phyloP scores from a whole-genome alignment of 2,797 vertebrate genomes.

The Galago senegalensis region DNA sequence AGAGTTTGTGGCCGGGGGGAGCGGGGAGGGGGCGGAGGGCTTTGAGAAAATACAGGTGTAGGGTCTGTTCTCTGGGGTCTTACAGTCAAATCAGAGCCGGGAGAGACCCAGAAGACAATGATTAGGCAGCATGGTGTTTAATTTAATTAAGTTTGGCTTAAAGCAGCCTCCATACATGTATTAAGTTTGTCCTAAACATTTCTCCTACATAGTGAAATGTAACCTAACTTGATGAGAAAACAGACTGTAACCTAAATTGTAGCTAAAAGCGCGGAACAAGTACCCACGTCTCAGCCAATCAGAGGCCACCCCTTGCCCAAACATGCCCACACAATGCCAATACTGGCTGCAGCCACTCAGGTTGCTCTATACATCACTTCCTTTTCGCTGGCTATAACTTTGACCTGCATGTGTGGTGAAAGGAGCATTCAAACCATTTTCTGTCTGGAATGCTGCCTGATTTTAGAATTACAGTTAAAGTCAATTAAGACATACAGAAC shows the following conservation, averaged over 20 bases:
- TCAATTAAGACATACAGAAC: not conserved
- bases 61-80: not conserved
- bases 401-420: rapidly evolving
- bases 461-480: not conserved
- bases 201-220: not conserved
- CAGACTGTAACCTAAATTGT: not conserved
- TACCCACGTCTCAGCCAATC: not conserved
- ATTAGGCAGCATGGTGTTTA: not conserved
- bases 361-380: not conserved
- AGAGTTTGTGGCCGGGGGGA: not conserved
- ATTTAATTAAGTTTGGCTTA: not conserved
- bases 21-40: not conserved
- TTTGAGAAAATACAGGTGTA: not conserved
- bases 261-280: not conserved
- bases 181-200: not conserved
- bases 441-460: not conserved
- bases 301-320: too few relatives aligned
- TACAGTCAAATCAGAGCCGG: not conserved
- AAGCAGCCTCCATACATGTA: not conserved
- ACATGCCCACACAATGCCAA: not conserved
- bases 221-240: not conserved
- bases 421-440: not conserved
- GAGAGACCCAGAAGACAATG: not conserved
- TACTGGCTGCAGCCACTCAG: not conserved
- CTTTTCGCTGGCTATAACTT: not conserved